Evolutionary conservation across 2,797 vertebrate species (phyloP).

Genomic region (Brachymystax lenok): DNA sequence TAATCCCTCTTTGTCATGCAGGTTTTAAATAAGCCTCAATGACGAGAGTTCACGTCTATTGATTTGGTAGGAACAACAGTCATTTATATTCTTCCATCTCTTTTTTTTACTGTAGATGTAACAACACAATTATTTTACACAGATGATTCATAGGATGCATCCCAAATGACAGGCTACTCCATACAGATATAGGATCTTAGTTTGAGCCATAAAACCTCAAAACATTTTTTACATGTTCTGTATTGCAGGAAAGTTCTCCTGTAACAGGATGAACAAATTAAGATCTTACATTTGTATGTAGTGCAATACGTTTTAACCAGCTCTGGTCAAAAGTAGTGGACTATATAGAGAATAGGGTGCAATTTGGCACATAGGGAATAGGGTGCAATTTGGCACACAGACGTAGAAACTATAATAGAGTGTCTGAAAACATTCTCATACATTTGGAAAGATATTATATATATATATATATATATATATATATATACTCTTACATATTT

Average conservation of each 20-base stretch:
- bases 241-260: too few species aligned
- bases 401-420: neutral
- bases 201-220: neutral
- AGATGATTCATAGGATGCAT: neutral
- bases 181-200: too few species aligned
- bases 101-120: neutral
- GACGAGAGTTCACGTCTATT: conserved; percentile 65
- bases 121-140: neutral
- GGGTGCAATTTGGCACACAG: neutral
- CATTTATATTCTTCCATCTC: conserved; percentile 54
- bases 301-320: neutral
- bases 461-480: too few species aligned
- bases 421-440: neutral
- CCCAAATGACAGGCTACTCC: neutral
- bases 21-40: conserved; percentile 56
- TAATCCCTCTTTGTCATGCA: conserved; percentile 43
- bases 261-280: too few species aligned
- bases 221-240: too few species aligned
- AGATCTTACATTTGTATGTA: neutral
- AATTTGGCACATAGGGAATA: neutral
- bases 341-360: neutral
- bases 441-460: neutral
- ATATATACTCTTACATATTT: neutral
- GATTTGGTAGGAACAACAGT: conserved; percentile 54
- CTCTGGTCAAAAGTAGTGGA: neutral